Evolutionary conservation across 1,140 invertebrate species (phyloP).

Genomic region (Drosophila ananassae): DNA sequence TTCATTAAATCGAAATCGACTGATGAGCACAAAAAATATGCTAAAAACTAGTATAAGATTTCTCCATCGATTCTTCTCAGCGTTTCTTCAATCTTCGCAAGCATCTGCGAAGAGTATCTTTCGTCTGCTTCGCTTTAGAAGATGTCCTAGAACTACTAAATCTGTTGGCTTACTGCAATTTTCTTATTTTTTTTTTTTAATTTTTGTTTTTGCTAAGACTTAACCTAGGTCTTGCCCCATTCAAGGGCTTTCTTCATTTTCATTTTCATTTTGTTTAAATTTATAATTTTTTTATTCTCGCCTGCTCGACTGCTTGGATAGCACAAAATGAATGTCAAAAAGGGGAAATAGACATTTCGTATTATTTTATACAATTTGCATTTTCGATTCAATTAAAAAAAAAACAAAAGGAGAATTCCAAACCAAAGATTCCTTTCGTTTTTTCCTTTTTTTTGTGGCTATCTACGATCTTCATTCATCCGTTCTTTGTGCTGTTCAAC

Average conservation of each 20-base stretch:
- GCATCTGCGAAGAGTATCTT: slow-evolving; percentile 13
- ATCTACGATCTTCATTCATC: slow-evolving; percentile 29
- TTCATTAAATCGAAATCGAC: slow-evolving; percentile 77
- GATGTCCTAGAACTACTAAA: slow-evolving; percentile 56
- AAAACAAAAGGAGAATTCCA: slow-evolving; percentile 34
- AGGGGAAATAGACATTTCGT: slow-evolving; percentile 29
- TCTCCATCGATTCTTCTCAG: slow-evolving; percentile 14
- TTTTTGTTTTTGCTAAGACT: slow-evolving; percentile 65
- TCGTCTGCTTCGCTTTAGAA: slow-evolving; percentile 24
- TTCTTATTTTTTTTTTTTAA: slow-evolving; percentile 32
- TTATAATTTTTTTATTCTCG: slow-evolving; percentile 12
- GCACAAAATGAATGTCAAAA: slow-evolving; percentile 46
- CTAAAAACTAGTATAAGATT: slow-evolving; percentile 78
- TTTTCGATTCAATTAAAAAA: slow-evolving; percentile 10
- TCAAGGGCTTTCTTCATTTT: slow-evolving; percentile 17
- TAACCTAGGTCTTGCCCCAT: slow-evolving; percentile 46
- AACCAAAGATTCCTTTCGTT: slow-evolving; percentile 22
- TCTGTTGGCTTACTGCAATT: slow-evolving; percentile 56
- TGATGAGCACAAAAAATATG: slow-evolving; percentile 82
- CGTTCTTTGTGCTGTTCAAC: slow-evolving; percentile 42
- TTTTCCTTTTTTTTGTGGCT: slow-evolving; percentile 31
- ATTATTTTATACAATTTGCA: slow-evolving; percentile 55
- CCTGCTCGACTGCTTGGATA: slow-evolving; percentile 48
- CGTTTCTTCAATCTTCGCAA: slow-evolving; percentile 14
- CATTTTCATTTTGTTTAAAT: slow-evolving; percentile 29